Percentiles rank a stretch among this genome's conserved stretches.
These are phyloP conservation scores for Cyanocitta stelleri DNA, from an alignment of 2,113 vertebrate genomes.

Conservation along the genomic window DNA sequence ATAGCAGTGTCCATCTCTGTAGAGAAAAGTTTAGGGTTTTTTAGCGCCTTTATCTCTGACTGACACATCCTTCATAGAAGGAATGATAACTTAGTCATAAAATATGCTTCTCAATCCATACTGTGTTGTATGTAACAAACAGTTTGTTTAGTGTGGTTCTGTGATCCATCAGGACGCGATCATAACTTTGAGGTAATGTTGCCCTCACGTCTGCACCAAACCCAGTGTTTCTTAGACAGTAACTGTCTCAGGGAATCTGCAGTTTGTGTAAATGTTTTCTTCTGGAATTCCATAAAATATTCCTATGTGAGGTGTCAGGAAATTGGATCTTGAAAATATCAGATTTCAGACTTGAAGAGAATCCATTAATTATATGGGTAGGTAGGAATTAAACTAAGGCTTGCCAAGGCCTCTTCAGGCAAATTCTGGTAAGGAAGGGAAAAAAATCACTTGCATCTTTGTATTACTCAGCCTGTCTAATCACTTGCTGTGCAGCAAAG, in stretches of 20 bases:
- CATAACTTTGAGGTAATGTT: background rate
- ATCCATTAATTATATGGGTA: background rate
- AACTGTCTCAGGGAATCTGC: background rate
- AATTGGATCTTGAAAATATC: background rate
- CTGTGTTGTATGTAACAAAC: background rate
- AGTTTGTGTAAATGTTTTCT: background rate
- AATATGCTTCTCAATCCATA: background rate
- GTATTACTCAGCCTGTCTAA: background rate
- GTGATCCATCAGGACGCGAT: background rate
- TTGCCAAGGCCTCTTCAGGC: background rate
- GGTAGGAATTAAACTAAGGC: background rate
- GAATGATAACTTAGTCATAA: background rate
- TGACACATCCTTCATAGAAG: background rate
- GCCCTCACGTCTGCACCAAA: background rate
- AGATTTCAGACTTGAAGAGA: background rate
- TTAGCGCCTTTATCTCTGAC: background rate
- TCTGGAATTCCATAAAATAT: background rate
- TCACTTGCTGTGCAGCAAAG: background rate
- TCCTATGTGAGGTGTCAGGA: background rate
- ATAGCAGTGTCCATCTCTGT: background rate
- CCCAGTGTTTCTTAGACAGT: background rate
- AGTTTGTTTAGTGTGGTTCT: background rate
- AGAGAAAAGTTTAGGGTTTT: background rate
- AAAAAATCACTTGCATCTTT: background rate
- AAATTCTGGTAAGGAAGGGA: background rate